phyloP scores from a whole-genome alignment of 1,140 invertebrate species.

The Papilio helenus region DNA sequence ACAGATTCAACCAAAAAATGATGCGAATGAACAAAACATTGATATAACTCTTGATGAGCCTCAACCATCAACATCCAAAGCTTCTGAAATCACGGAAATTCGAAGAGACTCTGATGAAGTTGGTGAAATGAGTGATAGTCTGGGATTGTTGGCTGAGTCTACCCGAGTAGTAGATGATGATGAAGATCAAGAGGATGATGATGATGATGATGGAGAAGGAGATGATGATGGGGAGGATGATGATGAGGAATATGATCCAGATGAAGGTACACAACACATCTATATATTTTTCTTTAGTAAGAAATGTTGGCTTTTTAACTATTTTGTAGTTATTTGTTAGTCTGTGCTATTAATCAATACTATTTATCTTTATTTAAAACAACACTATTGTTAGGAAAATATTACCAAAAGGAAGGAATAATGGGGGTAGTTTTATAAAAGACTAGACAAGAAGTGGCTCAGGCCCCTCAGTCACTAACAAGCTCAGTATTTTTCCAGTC shows the following conservation, averaged over 20 bases:
- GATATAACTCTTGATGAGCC: conserved; percentile 34
- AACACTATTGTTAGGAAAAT: no score
- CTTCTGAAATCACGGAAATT: conserved; percentile 24
- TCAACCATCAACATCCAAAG: conserved; percentile 48
- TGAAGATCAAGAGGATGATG: conserved; percentile 67
- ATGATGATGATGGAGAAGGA: conserved; percentile 52
- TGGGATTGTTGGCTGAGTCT: conserved; percentile 69
- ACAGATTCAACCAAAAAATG: background rate
- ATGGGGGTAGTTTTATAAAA: no score
- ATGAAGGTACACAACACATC: conserved; percentile 58
- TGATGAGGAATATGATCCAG: conserved; percentile 71
- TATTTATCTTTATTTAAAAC: no score
- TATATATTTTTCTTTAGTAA: no score
- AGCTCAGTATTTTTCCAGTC: no score
- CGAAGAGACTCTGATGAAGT: conserved; percentile 48
- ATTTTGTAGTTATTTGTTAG: no score
- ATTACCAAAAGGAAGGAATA: no score
- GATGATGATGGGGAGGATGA: conserved; percentile 76
- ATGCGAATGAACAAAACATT: conserved; percentile 23
- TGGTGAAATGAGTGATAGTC: conserved; percentile 59
- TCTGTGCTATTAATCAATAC: no score
- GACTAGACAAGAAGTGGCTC: no score
- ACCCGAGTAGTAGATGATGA: conserved; percentile 66
- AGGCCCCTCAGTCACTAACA: no score
- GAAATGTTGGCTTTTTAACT: no score